Evolutionary conservation across 2,797 vertebrate species (phyloP).

Genomic region (Pantherophis vulpinus): DNA sequence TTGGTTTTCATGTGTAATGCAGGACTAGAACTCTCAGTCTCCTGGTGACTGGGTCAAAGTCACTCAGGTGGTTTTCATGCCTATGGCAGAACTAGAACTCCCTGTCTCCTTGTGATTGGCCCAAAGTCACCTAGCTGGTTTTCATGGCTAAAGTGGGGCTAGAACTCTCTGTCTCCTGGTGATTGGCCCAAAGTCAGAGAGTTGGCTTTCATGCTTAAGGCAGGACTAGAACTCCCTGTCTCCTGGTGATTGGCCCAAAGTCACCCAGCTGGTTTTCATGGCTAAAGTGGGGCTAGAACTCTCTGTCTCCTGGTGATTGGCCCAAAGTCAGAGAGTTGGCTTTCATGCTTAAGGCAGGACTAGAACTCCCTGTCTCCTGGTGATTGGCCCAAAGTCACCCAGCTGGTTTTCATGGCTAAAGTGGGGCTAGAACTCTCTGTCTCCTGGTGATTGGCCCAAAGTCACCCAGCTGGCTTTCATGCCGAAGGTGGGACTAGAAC

Average conservation of each 20-base stretch:
- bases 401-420: too few species aligned
- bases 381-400: accelerated
- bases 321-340: not conserved
- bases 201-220: not conserved
- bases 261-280: too few species aligned
- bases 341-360: not conserved
- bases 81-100: not conserved
- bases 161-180: not conserved
- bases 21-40: not conserved
- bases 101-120: too few species aligned
- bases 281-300: not conserved
- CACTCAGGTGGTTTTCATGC: not conserved
- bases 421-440: not conserved
- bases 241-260: too few species aligned
- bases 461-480: too few species aligned
- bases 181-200: not conserved
- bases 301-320: not conserved
- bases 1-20: not conserved
- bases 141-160: too few species aligned
- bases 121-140: too few species aligned
- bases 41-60: too few species aligned
- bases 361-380: not conserved
- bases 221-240: not conserved
- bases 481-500: too few species aligned
- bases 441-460: not conserved